These are phyloP conservation scores for Tapirus terrestris DNA, from an alignment of 2,113 vertebrate genomes.

Conservation along the genomic window DNA sequence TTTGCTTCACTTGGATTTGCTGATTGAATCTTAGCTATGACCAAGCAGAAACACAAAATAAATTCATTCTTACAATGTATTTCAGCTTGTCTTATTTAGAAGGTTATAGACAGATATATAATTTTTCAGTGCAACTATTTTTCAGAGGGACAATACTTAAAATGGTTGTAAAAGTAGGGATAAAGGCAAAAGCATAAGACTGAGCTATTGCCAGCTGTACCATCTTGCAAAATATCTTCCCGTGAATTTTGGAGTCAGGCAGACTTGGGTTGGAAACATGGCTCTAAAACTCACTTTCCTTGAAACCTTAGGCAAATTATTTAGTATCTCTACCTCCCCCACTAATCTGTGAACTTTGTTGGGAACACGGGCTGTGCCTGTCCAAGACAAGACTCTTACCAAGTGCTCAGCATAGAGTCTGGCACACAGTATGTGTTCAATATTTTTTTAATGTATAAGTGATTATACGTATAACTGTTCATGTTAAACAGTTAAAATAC, in stretches of 20 bases:
- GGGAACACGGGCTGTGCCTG: not conserved
- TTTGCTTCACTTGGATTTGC: slow-evolving; percentile 50
- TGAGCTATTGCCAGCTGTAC: not conserved
- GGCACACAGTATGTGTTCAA: not conserved
- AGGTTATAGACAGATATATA: not conserved
- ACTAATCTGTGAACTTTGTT: not conserved
- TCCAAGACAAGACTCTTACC: not conserved
- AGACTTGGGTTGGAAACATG: not conserved
- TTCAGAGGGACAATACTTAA: not conserved
- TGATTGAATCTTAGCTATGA: slow-evolving; percentile 57
- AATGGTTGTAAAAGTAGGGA: not conserved
- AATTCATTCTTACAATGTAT: not conserved
- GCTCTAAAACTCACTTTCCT: not conserved
- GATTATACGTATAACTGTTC: not conserved
- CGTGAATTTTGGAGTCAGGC: not conserved
- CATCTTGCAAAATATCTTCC: not conserved
- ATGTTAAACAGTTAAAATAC: slow-evolving; percentile 44
- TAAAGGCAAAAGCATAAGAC: not conserved
- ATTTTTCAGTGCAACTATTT: not conserved
- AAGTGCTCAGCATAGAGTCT: not conserved
- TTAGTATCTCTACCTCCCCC: not conserved
- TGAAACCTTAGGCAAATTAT: not conserved
- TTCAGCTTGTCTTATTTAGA: not conserved
- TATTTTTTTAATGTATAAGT: not conserved
- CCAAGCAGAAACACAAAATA: slow-evolving; percentile 26